Base-by-base conservation (phyloP, 30 jellyfish, hydroid and myxozoan species). In the Aurelia coerulea region DNA sequence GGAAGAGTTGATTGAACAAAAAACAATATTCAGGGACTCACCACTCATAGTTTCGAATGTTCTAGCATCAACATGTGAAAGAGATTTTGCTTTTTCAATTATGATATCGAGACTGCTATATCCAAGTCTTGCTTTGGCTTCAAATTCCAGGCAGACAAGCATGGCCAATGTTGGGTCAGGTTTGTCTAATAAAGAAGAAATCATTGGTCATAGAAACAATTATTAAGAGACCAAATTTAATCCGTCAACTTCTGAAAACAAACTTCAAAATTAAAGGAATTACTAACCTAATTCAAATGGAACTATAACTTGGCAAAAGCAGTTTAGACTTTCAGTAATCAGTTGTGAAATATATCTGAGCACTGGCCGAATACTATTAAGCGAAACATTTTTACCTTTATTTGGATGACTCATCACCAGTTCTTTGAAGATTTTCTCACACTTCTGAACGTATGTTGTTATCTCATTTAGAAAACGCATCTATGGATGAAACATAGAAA, bases 51-150 rank as follows among this genome's bases (percentile, higher is more conserved):
- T 81, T 65, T 93, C 98, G 73, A 74, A 88, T 33, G 89, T 56
- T 68, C 78, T 88, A 2, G 90, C 84, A 33, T 78, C 83, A 39
- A 65, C 74, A 41, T 56, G 13, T 9, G 49, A 58, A n/a, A 93
- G 34, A 12, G 84, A 76, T 51, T 54, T 34, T 0, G 96, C 97
- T 88, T 88, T 93, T n/a, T 93, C 97, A 11, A 93, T 18, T 10
- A 93, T 49, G 2, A 10, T 69, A 23, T 87, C 97, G 56, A 87
- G 78, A 60, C 83, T 90, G 15, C 62, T 31, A 49, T 81, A 65
- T 6, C 95, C 97, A 31, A 93, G 96, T 46, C 90, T 66, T 29
- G 96, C 96, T 19, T 93, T 87, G n/a, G 87, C 98, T 83, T 93
- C 98, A 70, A 93, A 93, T 71, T 93, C 98, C 37, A 86, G 76